A percentile compares a stretch with the other conserved stretches of the same genome.
These are phyloP conservation scores for Paralvinella palmiformis DNA, from an alignment of 1,140 invertebrate genomes.

Conservation along the genomic window DNA sequence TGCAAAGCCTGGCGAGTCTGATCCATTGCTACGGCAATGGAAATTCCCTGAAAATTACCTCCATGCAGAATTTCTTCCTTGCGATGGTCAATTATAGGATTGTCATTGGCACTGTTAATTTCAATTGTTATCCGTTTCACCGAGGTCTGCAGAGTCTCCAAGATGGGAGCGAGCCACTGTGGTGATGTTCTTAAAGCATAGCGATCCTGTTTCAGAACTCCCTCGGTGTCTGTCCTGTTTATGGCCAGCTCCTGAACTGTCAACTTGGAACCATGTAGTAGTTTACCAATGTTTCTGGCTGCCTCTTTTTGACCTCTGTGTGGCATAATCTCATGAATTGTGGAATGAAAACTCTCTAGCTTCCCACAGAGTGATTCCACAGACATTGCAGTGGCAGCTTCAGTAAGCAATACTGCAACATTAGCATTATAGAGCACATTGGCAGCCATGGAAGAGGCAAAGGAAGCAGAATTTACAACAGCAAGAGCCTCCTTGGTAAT, in stretches of 20 bases:
- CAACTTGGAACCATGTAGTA: conserved; percentile 12
- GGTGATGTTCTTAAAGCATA: conserved; percentile 8
- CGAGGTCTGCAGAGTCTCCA: conserved; percentile 16
- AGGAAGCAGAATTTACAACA: conserved; percentile 16
- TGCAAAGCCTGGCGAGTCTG: conserved; percentile 18
- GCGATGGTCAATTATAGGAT: conserved; percentile 19
- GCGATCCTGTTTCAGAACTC: conserved; percentile 10
- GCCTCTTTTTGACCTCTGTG: conserved; percentile 14
- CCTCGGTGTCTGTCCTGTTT: neutral
- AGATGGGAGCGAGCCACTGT: conserved; percentile 15
- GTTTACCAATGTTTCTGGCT: neutral
- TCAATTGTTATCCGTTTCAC: conserved; percentile 7
- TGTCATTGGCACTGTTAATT: conserved; percentile 21
- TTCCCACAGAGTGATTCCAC: conserved; percentile 14
- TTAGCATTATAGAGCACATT: conserved; percentile 12
- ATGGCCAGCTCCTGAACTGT: neutral
- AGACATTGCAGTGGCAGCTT: conserved; percentile 15
- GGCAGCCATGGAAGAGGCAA: conserved; percentile 15
- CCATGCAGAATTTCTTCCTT: conserved; percentile 14
- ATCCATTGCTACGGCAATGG: conserved; percentile 18
- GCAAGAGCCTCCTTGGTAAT: conserved; percentile 17
- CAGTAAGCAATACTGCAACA: conserved; percentile 7
- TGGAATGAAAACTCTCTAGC: conserved; percentile 19
- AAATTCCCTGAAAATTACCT: conserved; percentile 19
- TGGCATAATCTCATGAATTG: conserved; percentile 8